Evolutionary conservation across 1,140 invertebrate species (phyloP), one percentile per base, ranked within the genome.

Genomic region (Panagrolaimus sp.): DNA sequence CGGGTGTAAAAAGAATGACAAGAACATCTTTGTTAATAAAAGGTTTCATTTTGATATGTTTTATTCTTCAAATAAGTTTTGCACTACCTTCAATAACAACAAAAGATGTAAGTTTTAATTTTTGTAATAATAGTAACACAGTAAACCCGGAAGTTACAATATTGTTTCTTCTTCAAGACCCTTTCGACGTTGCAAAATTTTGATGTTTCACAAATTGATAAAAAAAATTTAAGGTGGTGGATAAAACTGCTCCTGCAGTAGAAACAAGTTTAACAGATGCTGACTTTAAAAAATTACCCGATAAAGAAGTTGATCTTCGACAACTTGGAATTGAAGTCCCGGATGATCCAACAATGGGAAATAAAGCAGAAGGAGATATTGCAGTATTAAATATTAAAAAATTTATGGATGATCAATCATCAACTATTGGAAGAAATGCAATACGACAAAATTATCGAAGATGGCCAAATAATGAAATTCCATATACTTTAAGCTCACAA

Each of bases 381-480:
- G 67, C 68, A 5, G 65, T 76, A 16, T 64, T 74, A 9, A 70
- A 71, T 45, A 46, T 71, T 3, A 67, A 72, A 43, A 53, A 66
- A 20, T 78, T 76, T 64, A 78, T 78, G 61, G 73, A 80, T 20
- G 72, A 71, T 14, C 65, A 70, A 47, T 46, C 63, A 20, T 66
- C 64, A 9, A n/a, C n/a, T n/a, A 47, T 81, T 45, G 74, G 69
- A 25, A 63, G 76, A 20, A 81, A 82, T 71, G 77, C 77, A 1
- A 82, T 82, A 53, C 53, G 73, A 42, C 79, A 82, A 38, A 44
- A 63, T 11, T 81, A 81, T 61, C 51, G 79, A 71, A 73, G 70
- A 62, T 80, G 79, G 79, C 80, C 79, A 20, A 75, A 75, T 63
- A 78, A 74, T 57, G 82, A 83, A 69, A 82, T 82, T 44, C 80